Conservation (phyloP, 1,140 invertebrate species). For the Chionoecetes opilio region DNA sequence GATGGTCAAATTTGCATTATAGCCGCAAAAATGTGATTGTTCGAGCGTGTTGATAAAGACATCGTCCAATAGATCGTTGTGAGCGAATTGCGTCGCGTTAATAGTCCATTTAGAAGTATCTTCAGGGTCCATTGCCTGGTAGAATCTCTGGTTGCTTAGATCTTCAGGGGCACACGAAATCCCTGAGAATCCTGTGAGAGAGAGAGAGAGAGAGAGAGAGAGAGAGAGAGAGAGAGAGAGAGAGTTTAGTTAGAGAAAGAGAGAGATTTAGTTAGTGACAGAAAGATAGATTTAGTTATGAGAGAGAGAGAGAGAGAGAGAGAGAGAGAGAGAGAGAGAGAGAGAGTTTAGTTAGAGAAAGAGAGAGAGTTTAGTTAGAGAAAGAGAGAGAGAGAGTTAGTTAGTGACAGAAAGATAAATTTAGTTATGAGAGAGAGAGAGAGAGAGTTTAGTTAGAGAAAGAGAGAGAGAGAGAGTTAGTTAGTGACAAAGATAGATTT, state of each 20-base stretch:
- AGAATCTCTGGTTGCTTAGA: slow-evolving; percentile 80
- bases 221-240: not conserved
- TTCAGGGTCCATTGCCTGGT: slow-evolving; percentile 76
- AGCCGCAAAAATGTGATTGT: slow-evolving; percentile 39
- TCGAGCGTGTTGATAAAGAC: slow-evolving; percentile 66
- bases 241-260: not conserved
- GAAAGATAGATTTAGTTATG: not conserved
- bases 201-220: not conserved
- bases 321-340: not conserved
- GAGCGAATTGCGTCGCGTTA: slow-evolving; percentile 81
- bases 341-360: not conserved
- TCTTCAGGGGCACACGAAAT: slow-evolving; percentile 79
- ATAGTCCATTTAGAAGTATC: slow-evolving; percentile 79
- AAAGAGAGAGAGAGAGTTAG: too few species aligned
- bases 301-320: not conserved
- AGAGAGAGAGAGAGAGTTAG: not conserved
- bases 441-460: not conserved
- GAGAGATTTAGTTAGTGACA: not conserved
- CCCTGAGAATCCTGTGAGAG: slow-evolving; percentile 1
- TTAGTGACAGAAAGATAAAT: too few species aligned
- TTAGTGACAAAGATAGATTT: too few species aligned
- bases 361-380: not conserved
- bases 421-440: too few species aligned
- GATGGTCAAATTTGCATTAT: not conserved
- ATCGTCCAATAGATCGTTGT: slow-evolving; percentile 81